Evolutionary conservation across 2,888 invertebrate genomes (phyloP), one percentile per base, ranked within the genome.

Genomic region (Junonia oenone): DNA sequence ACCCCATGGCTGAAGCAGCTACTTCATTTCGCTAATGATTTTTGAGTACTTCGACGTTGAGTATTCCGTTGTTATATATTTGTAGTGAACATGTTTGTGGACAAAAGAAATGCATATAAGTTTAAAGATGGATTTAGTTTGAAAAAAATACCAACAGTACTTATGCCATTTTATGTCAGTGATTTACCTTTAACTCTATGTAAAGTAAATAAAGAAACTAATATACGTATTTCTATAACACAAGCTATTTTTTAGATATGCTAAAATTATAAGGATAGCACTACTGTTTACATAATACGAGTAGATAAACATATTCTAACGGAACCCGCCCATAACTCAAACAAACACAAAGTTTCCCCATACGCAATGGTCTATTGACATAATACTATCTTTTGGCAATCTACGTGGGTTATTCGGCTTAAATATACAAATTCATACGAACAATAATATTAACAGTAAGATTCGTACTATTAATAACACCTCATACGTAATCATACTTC

Each of bases 341-440:
- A 43, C 19, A 31, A 22, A 40, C 13, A 50, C 50, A 40, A 50
- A 40, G 9, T 40, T 50, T 50, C 40, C n/a, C 40, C 50, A 38
- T 17, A n/a, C 27, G 31, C 31, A 14, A 13, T 43, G 29, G 13
- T 6, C 15, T 43, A 22, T 43, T 31, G 13, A 43, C 6, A 51
- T 31, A 17, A 29, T 50, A 15, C 38, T 27, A 40, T 8, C 40
- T 19, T 31, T 13, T 8, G 17, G 5, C 17, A 29, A 19, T 19
- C 9, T 31, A 19, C 19, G 40, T 27, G 3, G 22, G 22, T 33
- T 33, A 11, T 38, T 29, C 26, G 6, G 26, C 2, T 19, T 38
- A 11, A 33, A 33, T 33, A 33, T 11, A 33, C 31, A 11, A n/a
- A 1, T 8, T 2, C 11, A 1, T 33, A 5, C 1, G 11, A 33